These are phyloP conservation scores for Prunella himalayana DNA, from an alignment of 2,113 vertebrate genomes.

Conservation along the genomic window DNA sequence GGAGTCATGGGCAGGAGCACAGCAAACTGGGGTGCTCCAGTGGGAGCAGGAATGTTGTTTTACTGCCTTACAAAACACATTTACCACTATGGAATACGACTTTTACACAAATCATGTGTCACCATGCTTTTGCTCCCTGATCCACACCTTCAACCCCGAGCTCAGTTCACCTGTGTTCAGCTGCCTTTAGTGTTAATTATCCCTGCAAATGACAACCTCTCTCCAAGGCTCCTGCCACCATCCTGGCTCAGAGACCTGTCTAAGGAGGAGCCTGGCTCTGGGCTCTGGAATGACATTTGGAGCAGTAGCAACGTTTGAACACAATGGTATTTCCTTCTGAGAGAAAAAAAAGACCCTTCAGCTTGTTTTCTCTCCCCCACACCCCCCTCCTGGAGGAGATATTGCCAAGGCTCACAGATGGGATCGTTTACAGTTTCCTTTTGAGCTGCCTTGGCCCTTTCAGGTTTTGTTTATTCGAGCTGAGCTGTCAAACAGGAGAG, in stretches of 20 bases:
- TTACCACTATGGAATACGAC: background rate
- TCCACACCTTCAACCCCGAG: background rate
- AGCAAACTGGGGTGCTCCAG: background rate
- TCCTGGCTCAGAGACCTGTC: constrained; percentile 10
- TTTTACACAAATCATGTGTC: background rate
- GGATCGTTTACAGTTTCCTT: constrained; percentile 67
- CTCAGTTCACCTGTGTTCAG: background rate
- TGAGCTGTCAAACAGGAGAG: constrained; percentile 39
- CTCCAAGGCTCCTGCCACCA: background rate
- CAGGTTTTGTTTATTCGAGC: constrained; percentile 65
- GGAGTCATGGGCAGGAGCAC: background rate
- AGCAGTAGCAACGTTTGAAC: constrained; percentile 22
- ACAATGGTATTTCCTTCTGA: constrained; percentile 53
- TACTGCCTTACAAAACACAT: background rate
- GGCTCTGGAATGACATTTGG: constrained; percentile 20
- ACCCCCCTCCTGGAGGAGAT: constrained; percentile 9
- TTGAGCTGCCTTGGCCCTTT: constrained; percentile 63
- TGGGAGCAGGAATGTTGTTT: background rate
- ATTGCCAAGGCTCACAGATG: constrained; percentile 64
- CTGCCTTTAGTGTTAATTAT: background rate
- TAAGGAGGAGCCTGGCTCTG: background rate
- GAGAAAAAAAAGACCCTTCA: background rate
- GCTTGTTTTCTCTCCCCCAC: constrained; percentile 28
- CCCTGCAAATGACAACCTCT: constrained; percentile 6
- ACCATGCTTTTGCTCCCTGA: background rate